These are phyloP conservation scores for Cataglyphis altisquamis DNA, from an alignment of 2,888 invertebrate species.

Conservation along the genomic window DNA sequence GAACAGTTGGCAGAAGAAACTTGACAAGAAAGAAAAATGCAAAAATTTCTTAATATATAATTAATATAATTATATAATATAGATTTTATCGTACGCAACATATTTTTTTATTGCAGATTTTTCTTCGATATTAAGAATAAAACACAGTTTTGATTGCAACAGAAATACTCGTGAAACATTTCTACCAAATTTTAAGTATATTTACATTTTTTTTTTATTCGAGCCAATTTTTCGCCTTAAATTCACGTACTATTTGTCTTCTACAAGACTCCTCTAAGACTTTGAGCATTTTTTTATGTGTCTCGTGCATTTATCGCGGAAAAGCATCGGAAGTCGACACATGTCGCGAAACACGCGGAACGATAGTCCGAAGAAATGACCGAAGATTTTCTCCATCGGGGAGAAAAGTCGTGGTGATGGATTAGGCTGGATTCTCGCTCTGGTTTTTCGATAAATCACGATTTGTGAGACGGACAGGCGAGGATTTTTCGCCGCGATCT, in stretches of 20 bases:
- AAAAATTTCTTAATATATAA: too few relatives aligned
- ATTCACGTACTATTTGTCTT: constrained; percentile 22
- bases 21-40: neutral
- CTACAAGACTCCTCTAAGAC: neutral
- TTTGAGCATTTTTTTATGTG: constrained; percentile 17
- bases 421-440: constrained; percentile 37
- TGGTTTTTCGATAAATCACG: constrained; percentile 48
- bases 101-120: neutral
- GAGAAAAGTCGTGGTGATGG: constrained; percentile 41
- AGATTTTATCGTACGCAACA: neutral
- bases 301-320: constrained; percentile 46
- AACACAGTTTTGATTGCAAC: neutral
- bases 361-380: constrained; percentile 18
- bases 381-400: constrained; percentile 28
- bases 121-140: neutral
- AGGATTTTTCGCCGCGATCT: constrained; percentile 19
- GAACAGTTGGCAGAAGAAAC: neutral
- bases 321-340: constrained; percentile 30
- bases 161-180: neutral
- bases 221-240: constrained; percentile 9
- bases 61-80: too few relatives aligned
- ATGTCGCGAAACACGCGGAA: constrained; percentile 7
- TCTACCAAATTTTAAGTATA: neutral
- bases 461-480: constrained; percentile 36
- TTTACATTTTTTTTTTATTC: neutral